Evolutionary conservation across 2,888 invertebrate genomes (phyloP).

Genomic region (Napeogenes sylphis): DNA sequence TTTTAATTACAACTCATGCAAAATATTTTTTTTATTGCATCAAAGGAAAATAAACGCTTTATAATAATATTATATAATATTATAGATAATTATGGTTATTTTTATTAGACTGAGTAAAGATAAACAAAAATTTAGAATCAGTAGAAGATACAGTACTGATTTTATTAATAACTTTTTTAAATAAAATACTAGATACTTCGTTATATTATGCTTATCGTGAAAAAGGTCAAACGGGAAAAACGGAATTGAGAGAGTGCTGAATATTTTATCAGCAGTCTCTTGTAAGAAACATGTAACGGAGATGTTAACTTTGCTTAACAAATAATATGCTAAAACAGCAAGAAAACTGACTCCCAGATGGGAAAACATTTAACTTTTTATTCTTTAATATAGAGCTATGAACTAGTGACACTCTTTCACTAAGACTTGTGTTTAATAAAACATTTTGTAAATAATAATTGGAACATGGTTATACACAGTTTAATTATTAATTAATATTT

Average conservation of each 20-base stretch:
- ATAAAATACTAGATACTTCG: not conserved
- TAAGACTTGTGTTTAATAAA: conserved; percentile 23
- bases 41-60: too few species aligned
- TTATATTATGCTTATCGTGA: conserved; percentile 41
- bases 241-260: conserved; percentile 56
- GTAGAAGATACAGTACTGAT: too few species aligned
- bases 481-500: too few species aligned
- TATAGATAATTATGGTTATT: too few species aligned
- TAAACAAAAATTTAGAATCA: too few species aligned
- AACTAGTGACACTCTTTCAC: conserved; percentile 23
- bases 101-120: too few species aligned
- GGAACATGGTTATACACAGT: too few species aligned
- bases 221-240: conserved; percentile 54
- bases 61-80: too few species aligned
- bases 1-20: too few species aligned
- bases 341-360: conserved; percentile 19
- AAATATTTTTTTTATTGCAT: too few species aligned
- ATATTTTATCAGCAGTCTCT: conserved; percentile 59
- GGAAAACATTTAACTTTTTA: conserved; percentile 54
- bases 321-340: conserved; percentile 42
- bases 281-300: conserved; percentile 48
- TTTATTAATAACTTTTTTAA: not conserved
- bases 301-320: conserved; percentile 49
- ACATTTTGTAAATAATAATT: not conserved
- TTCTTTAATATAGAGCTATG: conserved; percentile 26